Percentiles rank a stretch among this genome's conserved stretches.
Evolutionary conservation across 1,140 invertebrate species (phyloP).

Genomic region (Stegodyphus mimosarum): DNA sequence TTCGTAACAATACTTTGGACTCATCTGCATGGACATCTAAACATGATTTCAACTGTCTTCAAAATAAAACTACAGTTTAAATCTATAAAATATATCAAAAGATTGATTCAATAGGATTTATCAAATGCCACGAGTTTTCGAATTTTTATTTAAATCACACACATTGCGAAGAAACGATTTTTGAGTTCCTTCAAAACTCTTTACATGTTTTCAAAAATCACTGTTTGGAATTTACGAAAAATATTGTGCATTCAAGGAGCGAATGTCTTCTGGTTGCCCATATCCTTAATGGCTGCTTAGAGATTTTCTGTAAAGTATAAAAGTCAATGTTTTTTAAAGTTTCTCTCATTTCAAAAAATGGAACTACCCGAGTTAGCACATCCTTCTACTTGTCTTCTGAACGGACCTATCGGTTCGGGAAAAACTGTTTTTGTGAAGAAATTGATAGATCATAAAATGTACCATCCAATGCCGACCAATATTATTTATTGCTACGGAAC

Average conservation of each 20-base stretch:
- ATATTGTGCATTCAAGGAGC: background rate
- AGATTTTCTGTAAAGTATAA: background rate
- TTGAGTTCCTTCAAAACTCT: background rate
- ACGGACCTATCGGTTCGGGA: no score
- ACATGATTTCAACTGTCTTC: background rate
- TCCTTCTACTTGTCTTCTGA: no score
- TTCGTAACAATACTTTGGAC: no score
- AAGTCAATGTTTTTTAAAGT: no score
- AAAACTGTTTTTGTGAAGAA: no score
- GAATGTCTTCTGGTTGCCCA: background rate
- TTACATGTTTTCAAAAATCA: constrained; percentile 3
- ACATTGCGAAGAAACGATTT: background rate
- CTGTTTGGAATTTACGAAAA: background rate
- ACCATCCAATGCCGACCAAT: no score
- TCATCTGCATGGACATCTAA: background rate
- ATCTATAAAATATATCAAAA: constrained; percentile 7
- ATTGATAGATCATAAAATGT: no score
- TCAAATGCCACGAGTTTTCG: constrained; percentile 3
- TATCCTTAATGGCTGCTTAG: background rate
- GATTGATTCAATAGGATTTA: background rate
- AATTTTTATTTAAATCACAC: background rate
- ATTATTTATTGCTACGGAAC: no score
- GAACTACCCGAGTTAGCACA: no score
- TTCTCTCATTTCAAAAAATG: no score
- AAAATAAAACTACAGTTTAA: background rate